phyloP scores from a whole-genome alignment of 2,797 vertebrate genomes.

The Gadopsis bispinosus region DNA sequence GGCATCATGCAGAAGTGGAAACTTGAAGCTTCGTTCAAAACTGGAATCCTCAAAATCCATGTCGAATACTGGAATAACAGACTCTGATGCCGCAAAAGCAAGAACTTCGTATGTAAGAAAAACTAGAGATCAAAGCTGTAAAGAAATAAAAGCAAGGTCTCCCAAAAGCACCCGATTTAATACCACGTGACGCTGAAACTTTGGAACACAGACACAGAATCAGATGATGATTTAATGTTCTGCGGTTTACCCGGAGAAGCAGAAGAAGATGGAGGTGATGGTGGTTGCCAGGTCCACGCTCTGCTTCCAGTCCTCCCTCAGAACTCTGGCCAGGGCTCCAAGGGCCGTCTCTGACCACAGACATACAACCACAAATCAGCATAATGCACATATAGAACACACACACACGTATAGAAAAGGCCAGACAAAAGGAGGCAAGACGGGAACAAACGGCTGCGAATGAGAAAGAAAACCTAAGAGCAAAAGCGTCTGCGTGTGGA shows the following conservation, averaged over 20 bases:
- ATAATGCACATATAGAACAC: not conserved
- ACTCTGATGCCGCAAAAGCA: not conserved
- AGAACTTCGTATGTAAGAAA: not conserved
- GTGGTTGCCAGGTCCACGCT: conserved; percentile 95
- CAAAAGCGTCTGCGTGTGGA: conserved; percentile 17
- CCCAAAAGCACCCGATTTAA: not conserved
- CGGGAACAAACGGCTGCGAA: not conserved
- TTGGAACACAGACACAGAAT: not conserved
- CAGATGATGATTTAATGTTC: not conserved
- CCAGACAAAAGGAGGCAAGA: conserved; percentile 3
- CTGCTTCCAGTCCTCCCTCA: conserved; percentile 96
- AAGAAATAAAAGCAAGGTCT: not conserved
- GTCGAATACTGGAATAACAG: not conserved
- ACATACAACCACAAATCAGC: conserved; percentile 33
- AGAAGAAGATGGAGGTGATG: conserved; percentile 95
- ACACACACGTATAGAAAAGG: not conserved
- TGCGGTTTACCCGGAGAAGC: conserved; percentile 91
- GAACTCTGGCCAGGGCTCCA: conserved; percentile 91
- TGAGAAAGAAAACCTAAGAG: not conserved
- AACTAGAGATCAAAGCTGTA: not conserved
- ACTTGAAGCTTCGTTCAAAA: not conserved
- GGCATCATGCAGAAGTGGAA: not conserved
- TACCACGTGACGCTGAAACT: not conserved
- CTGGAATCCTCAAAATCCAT: not conserved
- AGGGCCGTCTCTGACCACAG: conserved; percentile 87